Percentiles rank a stretch among this genome's conserved stretches.
phyloP scores from a whole-genome alignment of 2,113 vertebrate genomes.

The Malurus cyaneus region DNA sequence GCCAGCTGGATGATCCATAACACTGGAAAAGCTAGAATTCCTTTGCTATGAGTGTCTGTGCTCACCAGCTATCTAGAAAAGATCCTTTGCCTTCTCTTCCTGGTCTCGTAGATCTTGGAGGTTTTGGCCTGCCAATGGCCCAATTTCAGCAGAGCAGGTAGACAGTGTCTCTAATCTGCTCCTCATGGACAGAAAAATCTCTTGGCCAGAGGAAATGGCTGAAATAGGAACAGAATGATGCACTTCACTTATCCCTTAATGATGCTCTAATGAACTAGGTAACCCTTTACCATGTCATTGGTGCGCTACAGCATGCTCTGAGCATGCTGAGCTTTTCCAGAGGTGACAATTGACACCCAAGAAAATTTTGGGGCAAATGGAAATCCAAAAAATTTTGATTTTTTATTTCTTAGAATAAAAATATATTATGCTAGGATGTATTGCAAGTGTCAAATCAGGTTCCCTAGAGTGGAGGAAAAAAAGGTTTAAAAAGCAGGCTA shows the following conservation, averaged over 20 bases:
- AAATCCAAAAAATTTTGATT: not conserved
- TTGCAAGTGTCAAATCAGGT: not conserved
- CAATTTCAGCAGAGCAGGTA: not conserved
- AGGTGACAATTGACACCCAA: not conserved
- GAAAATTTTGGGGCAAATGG: not conserved
- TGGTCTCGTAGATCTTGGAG: not conserved
- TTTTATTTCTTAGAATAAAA: not conserved
- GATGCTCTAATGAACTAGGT: not conserved
- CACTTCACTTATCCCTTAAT: not conserved
- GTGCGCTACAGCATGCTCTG: not conserved
- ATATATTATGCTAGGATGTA: not conserved
- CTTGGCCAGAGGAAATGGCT: not conserved
- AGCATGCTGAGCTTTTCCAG: not conserved
- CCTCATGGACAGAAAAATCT: accelerated
- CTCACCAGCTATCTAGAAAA: not conserved
- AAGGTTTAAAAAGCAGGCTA: not conserved
- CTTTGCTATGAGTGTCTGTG: not conserved
- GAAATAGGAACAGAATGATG: not conserved
- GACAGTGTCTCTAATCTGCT: not conserved
- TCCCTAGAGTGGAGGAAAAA: not conserved
- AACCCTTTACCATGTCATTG: accelerated
- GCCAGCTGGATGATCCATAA: not conserved
- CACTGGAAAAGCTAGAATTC: not conserved
- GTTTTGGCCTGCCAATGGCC: not conserved
- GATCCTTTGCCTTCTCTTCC: not conserved